phyloP scores from a whole-genome alignment of 2,797 vertebrate genomes.

The Heterohyrax brucei region DNA sequence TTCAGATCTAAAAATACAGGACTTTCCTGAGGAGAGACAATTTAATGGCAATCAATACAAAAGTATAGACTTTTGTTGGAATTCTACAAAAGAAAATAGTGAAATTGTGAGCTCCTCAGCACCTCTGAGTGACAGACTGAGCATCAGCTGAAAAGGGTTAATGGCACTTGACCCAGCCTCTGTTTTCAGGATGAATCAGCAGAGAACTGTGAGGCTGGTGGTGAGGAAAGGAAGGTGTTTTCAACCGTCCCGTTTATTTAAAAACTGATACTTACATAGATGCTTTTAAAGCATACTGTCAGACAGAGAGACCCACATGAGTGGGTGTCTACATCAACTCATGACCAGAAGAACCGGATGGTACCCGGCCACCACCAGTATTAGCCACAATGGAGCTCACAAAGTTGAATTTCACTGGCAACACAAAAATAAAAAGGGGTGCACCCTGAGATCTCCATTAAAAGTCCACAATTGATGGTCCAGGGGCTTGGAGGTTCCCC shows the following conservation, averaged over 20 bases:
- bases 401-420: too few species aligned
- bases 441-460: too few species aligned
- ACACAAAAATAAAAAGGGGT: too few species aligned
- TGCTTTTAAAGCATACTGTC: slow-evolving; percentile 72
- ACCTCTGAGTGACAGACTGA: background rate
- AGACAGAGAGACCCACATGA: background rate
- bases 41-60: slow-evolving; percentile 52
- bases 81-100: slow-evolving; percentile 59
- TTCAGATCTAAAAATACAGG: slow-evolving; percentile 56
- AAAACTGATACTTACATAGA: slow-evolving; percentile 12
- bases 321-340: too few species aligned
- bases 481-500: too few species aligned
- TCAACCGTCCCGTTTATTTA: background rate
- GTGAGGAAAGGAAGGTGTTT: background rate
- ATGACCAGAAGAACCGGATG: too few species aligned
- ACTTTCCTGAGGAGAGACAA: background rate
- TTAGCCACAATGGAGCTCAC: too few species aligned
- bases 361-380: too few species aligned
- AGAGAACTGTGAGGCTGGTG: background rate
- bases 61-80: background rate
- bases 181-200: background rate
- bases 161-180: background rate
- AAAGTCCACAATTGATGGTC: too few species aligned
- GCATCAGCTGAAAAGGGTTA: background rate
- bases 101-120: background rate